A percentile compares a stretch with the other conserved stretches of the same genome.
These are phyloP conservation scores for Hemithea aestivaria DNA, from an alignment of 2,888 invertebrate species.

Conservation along the genomic window DNA sequence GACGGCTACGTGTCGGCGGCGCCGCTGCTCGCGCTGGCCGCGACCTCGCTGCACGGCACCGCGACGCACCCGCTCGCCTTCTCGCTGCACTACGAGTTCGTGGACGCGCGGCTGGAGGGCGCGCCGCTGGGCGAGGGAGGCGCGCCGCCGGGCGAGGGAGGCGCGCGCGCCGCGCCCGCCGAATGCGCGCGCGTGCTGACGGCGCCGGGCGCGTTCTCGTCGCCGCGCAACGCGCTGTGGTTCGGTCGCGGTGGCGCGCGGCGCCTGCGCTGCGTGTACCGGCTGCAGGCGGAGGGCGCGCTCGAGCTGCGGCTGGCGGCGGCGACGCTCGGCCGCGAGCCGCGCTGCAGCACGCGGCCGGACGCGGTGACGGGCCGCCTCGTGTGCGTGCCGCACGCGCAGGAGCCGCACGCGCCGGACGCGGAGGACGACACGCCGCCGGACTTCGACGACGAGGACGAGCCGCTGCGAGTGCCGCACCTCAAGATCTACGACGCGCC, in stretches of 20 bases:
- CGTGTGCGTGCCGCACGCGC: constrained; percentile 45
- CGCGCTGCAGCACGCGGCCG: constrained; percentile 82
- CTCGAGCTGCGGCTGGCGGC: constrained; percentile 83
- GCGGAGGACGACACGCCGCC: constrained; percentile 26
- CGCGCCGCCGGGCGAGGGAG: constrained; percentile 70
- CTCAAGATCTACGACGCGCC: constrained; percentile 83
- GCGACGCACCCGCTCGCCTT: constrained; percentile 88
- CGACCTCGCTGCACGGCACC: constrained; percentile 83
- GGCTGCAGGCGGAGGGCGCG: constrained; percentile 84
- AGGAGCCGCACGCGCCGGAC: constrained; percentile 35
- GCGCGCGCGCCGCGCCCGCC: constrained; percentile 49
- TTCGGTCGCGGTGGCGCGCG: constrained; percentile 90
- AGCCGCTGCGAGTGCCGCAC: constrained; percentile 69
- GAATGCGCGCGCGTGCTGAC: constrained; percentile 57
- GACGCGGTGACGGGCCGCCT: constrained; percentile 86
- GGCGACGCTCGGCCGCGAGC: constrained; percentile 82
- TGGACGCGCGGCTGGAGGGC: constrained; percentile 88
- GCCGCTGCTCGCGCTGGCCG: constrained; percentile 55
- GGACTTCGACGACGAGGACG: constrained; percentile 47
- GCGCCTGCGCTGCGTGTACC: constrained; percentile 87
- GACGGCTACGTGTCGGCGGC: constrained; percentile 86
- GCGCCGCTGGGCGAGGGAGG: constrained; percentile 74
- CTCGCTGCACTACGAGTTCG: constrained; percentile 88
- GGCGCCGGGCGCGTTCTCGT: constrained; percentile 81
- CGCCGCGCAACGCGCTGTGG: constrained; percentile 89